Evolutionary conservation across 1,140 invertebrate genomes (phyloP), one percentile per base, ranked within the genome.

Genomic region (Cephus cinctus): DNA sequence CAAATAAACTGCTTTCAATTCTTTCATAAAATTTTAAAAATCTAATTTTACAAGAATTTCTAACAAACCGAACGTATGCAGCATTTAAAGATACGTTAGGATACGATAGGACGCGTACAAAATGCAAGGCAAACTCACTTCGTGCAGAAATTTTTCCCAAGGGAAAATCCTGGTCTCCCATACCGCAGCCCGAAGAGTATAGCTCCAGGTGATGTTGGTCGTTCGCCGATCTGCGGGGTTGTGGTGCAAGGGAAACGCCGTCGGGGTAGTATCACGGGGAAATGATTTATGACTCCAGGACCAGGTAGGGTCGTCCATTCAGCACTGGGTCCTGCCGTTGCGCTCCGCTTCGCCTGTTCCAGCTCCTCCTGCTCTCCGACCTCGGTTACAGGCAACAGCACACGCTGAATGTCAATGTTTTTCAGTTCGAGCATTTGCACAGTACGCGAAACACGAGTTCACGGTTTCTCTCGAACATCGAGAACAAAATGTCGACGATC

Each of bases 231-330:
- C 57, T 51, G 50, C 52, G 53, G 53, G 60, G 58, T 67, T 66
- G 61, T 65, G 69, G 47, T 64, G 55, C 55, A 57, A n/a, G 63
- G 50, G 44, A 61, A 61, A 66, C 44, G 56, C 51, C 62, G 64
- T 59, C n/a, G 62, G 66, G 67, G 65, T 66, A 59, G 71, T 65
- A 61, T 60, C 60, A 56, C 61, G 68, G 66, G 66, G 67, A 71
- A 65, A 73, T 75, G 72, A 75, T 75, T 77, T 73, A 76, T 76
- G 69, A 72, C 42, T 61, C 54, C 47, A 49, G 67, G 59, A 63
- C 66, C 71, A 75, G 65, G 69, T 72, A 75, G 65, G 68, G 68
- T 15, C 63, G 65, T 12, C 54, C 63, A 65, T 69, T 68, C 65
- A 59, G 57, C 58, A 49, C 36, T 8, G 6, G 15, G 19, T 8